phyloP scores from a whole-genome alignment of 2,113 vertebrate species.

The Vulpes ferrilata region DNA sequence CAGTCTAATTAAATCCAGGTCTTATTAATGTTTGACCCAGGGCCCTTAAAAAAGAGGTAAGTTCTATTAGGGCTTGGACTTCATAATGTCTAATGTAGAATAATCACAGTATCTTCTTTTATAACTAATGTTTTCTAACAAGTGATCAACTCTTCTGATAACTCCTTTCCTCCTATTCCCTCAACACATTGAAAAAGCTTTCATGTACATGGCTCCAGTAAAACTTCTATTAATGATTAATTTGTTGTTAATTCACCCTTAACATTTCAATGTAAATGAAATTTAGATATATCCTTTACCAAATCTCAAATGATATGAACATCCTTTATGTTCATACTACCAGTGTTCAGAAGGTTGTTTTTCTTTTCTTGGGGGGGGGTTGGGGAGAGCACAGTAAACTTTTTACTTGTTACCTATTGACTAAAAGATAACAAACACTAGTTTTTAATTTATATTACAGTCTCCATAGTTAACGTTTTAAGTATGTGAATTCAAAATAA shows the following conservation, averaged over 20 bases:
- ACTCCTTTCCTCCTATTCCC: neutral
- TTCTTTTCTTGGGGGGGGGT: rapidly evolving
- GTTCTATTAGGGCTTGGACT: neutral
- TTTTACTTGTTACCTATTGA: neutral
- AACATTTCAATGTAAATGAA: slow-evolving; percentile 36
- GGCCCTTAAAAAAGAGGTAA: slow-evolving; percentile 7
- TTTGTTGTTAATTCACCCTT: neutral
- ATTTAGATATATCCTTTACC: neutral
- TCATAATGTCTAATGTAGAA: neutral
- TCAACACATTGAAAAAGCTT: neutral
- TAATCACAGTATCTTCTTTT: neutral
- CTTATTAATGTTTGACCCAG: neutral
- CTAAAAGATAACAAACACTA: slow-evolving; percentile 36
- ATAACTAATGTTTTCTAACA: neutral
- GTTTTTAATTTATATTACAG: slow-evolving; percentile 38
- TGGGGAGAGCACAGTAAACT: neutral
- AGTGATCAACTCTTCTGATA: neutral
- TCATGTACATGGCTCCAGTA: neutral
- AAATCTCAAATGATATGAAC: slow-evolving; percentile 37
- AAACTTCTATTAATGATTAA: neutral
- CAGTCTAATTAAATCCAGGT: neutral
- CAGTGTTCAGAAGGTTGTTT: neutral
- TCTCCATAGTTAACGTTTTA: slow-evolving; percentile 19
- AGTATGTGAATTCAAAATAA: slow-evolving; percentile 33
- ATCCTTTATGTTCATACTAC: neutral